Conservation (phyloP, 2,797 vertebrate species). For the Urocyon cinereoargenteus region DNA sequence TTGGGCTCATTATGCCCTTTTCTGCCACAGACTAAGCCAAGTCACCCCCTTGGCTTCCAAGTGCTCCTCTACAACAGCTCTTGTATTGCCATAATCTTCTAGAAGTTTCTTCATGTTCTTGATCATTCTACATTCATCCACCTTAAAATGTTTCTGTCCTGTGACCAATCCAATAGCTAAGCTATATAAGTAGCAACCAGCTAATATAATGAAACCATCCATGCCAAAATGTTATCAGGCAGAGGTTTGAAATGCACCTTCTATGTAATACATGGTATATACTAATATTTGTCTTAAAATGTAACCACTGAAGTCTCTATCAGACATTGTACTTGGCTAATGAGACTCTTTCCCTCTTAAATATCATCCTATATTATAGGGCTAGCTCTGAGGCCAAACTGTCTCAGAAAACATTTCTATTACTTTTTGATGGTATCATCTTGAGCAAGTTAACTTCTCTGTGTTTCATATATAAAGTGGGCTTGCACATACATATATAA, state of each 20-base stretch:
- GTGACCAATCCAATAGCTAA: not conserved
- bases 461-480: not conserved
- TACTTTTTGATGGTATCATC: not conserved
- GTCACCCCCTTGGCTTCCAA: not conserved
- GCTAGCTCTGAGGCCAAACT: not conserved
- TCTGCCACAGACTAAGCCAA: not conserved
- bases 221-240: not conserved
- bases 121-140: not conserved
- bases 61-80: not conserved
- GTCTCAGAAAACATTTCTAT: not conserved
- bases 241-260: not conserved
- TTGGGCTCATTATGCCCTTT: not conserved
- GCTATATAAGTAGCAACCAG: not conserved
- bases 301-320: not conserved
- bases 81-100: not conserved
- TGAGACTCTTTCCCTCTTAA: not conserved
- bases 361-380: not conserved
- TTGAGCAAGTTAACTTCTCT: not conserved
- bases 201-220: not conserved
- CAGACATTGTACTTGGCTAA: not conserved
- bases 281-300: slow-evolving; percentile 11
- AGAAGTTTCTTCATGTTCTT: slow-evolving; percentile 15
- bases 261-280: not conserved
- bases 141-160: not conserved
- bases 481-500: not conserved